Evolutionary conservation across 2,888 invertebrate species (phyloP).

Genomic region (Temnothorax ravouxi): DNA sequence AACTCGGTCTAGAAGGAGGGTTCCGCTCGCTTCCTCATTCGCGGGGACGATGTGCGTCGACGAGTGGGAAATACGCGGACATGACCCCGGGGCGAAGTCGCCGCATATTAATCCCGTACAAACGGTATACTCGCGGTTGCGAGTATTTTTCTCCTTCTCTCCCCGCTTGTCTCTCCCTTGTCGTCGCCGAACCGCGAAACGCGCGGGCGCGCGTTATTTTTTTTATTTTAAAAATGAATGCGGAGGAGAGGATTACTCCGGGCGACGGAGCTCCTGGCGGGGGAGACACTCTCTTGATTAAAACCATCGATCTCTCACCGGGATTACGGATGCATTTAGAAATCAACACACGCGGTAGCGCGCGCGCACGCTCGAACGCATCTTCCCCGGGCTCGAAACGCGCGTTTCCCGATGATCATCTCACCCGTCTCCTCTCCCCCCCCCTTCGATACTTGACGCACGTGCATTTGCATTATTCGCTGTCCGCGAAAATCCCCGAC

Average conservation of each 20-base stretch:
- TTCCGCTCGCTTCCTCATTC: neutral
- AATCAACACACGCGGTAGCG: slow-evolving; percentile 62
- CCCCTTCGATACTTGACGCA: slow-evolving; percentile 4
- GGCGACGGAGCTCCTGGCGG: slow-evolving; percentile 43
- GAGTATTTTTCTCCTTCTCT: slow-evolving; percentile 24
- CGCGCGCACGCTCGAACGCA: slow-evolving; percentile 41
- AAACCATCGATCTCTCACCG: slow-evolving; percentile 81
- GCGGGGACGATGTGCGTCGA: slow-evolving; percentile 29
- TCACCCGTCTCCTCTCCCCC: neutral
- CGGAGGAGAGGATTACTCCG: slow-evolving; percentile 9
- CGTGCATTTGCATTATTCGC: neutral
- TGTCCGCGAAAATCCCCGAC: neutral
- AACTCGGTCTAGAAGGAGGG: slow-evolving; percentile 29
- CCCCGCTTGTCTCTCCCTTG: slow-evolving; percentile 43
- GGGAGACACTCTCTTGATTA: slow-evolving; percentile 82
- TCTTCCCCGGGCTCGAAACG: slow-evolving; percentile 25
- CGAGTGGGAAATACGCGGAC: slow-evolving; percentile 41
- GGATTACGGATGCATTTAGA: slow-evolving; percentile 75
- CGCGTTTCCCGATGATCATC: slow-evolving; percentile 25
- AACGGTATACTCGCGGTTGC: slow-evolving; percentile 14
- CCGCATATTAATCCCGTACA: slow-evolving; percentile 52
- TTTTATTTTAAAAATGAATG: slow-evolving; percentile 46
- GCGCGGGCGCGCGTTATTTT: slow-evolving; percentile 42
- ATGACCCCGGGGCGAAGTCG: slow-evolving; percentile 38
- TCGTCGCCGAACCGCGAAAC: slow-evolving; percentile 7